These are phyloP conservation scores for Limosa lapponica DNA, from an alignment of 2,797 vertebrate genomes.

Conservation along the genomic window DNA sequence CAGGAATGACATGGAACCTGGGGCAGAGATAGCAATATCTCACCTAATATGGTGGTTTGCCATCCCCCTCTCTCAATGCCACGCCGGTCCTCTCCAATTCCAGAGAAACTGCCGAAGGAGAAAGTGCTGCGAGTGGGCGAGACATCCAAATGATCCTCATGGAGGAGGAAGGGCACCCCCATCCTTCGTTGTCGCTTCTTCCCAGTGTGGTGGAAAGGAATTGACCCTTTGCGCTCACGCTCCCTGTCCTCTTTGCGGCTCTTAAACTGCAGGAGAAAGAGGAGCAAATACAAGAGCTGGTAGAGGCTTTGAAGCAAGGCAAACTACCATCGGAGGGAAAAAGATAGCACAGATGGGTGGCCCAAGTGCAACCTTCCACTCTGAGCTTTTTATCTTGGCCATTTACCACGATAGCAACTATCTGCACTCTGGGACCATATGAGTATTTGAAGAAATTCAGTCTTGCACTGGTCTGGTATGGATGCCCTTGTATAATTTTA, in stretches of 20 bases:
- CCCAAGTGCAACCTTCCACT: background rate
- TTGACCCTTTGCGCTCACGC: constrained; percentile 95
- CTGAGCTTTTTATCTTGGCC: background rate
- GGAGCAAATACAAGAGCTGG: background rate
- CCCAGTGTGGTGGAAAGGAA: constrained; percentile 92
- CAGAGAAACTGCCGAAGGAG: constrained; percentile 97
- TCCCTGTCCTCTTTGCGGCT: constrained; percentile 95
- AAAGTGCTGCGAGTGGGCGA: constrained; percentile 97
- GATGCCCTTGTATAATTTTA: background rate
- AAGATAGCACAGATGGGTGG: background rate
- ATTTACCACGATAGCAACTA: background rate
- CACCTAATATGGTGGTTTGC: constrained; percentile 97
- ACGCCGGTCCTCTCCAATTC: constrained; percentile 93
- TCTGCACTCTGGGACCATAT: background rate
- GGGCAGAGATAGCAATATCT: background rate
- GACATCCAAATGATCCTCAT: constrained; percentile 95
- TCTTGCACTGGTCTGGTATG: background rate
- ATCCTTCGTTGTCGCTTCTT: constrained; percentile 95
- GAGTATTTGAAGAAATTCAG: background rate
- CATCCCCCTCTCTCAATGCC: constrained; percentile 92
- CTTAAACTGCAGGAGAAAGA: constrained; percentile 85
- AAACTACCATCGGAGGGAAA: background rate
- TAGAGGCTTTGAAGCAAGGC: background rate
- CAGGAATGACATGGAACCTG: background rate
- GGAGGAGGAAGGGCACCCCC: constrained; percentile 94